A percentile compares a stretch with the other conserved stretches of the same genome.
Evolutionary conservation across 2,888 invertebrate species (phyloP).

Genomic region (Polydrusus cervinus): DNA sequence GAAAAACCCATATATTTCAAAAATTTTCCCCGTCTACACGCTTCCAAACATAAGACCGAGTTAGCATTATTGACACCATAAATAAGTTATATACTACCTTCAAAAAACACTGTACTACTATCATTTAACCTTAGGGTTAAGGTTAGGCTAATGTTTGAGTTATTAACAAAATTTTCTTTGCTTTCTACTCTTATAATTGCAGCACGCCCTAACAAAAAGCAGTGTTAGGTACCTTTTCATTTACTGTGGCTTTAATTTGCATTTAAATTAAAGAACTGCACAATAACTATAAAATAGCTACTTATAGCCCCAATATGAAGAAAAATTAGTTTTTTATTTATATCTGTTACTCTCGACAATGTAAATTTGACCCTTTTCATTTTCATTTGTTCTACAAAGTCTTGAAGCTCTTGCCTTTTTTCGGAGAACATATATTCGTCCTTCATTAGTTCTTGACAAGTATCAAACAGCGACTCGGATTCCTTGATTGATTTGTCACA

Average conservation of each 20-base stretch:
- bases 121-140: too few relatives aligned
- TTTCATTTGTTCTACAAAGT: slow-evolving; percentile 15
- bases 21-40: too few relatives aligned
- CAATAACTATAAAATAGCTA: slow-evolving; percentile 16
- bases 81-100: too few relatives aligned
- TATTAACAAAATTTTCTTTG: too few relatives aligned
- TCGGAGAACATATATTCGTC: slow-evolving; percentile 15
- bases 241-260: neutral
- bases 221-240: too few relatives aligned
- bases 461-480: neutral
- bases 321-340: slow-evolving; percentile 7
- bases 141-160: too few relatives aligned
- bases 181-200: too few relatives aligned
- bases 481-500: slow-evolving; percentile 21
- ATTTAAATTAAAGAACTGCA: slow-evolving; percentile 17
- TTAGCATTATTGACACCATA: too few relatives aligned
- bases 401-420: slow-evolving; percentile 16
- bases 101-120: too few relatives aligned
- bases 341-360: slow-evolving; percentile 6
- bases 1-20: too few relatives aligned
- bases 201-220: too few relatives aligned
- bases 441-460: slow-evolving; percentile 6
- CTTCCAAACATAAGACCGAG: too few relatives aligned
- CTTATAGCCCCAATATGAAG: slow-evolving; percentile 13
- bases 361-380: neutral